Conservation (phyloP, 30 jellyfish, hydroid and myxozoan genomes). For the Calvadosia cruxmelitensis region DNA sequence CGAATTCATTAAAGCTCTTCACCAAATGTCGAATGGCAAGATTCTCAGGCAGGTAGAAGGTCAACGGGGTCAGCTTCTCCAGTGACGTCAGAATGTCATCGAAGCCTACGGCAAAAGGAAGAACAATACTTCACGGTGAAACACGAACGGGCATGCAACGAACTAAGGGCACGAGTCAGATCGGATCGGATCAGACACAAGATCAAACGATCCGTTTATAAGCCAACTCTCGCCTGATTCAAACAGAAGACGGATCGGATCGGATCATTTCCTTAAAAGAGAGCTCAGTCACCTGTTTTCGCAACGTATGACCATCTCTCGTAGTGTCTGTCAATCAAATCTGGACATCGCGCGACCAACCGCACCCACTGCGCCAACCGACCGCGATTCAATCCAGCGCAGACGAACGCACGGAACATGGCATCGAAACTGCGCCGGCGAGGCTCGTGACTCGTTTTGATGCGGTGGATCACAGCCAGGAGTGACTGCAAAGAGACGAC, state of each 20-base stretch:
- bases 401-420: conserved; percentile 85
- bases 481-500: conserved; percentile 77
- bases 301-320: conserved; percentile 92
- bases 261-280: background rate
- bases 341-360: conserved; percentile 78
- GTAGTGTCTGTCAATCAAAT: conserved; percentile 70
- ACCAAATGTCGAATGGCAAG: conserved; percentile 93
- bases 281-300: conserved; percentile 89
- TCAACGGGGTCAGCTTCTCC: conserved; percentile 58
- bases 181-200: background rate
- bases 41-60: conserved; percentile 88
- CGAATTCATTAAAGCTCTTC: conserved; percentile 84
- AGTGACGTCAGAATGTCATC: conserved; percentile 84
- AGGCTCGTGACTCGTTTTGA: conserved; percentile 87
- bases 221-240: background rate
- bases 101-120: conserved; percentile 36
- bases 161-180: background rate
- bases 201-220: background rate
- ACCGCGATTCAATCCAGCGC: conserved; percentile 85
- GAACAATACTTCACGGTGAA: background rate
- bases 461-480: conserved; percentile 78
- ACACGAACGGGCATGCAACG: background rate
- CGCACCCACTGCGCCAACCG: conserved; percentile 87
- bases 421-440: conserved; percentile 93
- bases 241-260: background rate